Conservation (phyloP, 2,113 vertebrate species). For the Lycaon pictus region DNA sequence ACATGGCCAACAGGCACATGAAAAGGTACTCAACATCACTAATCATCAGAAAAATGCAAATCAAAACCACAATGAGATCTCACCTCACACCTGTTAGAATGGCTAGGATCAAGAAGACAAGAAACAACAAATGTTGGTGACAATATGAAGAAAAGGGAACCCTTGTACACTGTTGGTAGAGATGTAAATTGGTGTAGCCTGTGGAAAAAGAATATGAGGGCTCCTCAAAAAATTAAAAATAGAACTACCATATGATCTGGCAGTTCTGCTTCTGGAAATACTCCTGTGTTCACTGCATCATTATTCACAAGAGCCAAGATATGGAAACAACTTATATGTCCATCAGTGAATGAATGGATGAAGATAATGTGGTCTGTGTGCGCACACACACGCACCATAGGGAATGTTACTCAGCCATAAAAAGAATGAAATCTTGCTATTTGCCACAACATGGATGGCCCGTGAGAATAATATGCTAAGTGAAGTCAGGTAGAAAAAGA, state of each 20-base stretch:
- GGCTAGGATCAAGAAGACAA: not conserved
- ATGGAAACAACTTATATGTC: not conserved
- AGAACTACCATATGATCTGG: not conserved
- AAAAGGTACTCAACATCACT: not conserved
- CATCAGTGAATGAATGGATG: not conserved
- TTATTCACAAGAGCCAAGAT: not conserved
- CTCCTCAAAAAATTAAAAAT: slow-evolving; percentile 15
- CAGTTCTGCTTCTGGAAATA: not conserved
- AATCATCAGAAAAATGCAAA: not conserved
- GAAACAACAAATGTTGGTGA: not conserved
- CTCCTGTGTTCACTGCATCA: not conserved
- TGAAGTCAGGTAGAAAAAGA: not conserved
- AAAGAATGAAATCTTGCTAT: not conserved
- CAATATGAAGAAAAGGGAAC: not conserved
- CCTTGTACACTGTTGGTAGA: not conserved
- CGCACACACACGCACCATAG: not conserved
- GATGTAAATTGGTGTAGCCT: not conserved
- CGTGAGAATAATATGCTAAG: not conserved
- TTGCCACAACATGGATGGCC: not conserved
- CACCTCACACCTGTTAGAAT: not conserved
- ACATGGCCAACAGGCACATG: not conserved
- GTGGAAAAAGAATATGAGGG: not conserved
- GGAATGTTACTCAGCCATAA: not conserved
- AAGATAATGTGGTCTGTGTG: not conserved
- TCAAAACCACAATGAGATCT: not conserved